Evolutionary conservation across 2,888 invertebrate genomes (phyloP).

Genomic region (Cerastis rubricosa): DNA sequence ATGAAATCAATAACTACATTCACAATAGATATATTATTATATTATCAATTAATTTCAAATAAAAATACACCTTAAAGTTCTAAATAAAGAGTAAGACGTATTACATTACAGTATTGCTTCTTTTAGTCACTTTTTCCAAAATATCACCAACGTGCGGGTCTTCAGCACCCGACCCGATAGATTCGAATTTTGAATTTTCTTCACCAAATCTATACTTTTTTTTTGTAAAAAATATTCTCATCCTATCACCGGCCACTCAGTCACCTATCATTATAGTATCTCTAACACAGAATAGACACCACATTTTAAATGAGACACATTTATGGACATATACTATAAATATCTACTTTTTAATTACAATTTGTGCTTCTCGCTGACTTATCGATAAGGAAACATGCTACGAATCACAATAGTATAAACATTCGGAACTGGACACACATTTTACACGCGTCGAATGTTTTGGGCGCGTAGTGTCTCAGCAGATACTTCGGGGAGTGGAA

Average conservation of each 20-base stretch:
- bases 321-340: constrained; percentile 89
- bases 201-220: constrained; percentile 69
- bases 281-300: constrained; percentile 90
- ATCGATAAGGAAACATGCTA: constrained; percentile 70
- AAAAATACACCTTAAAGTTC: constrained; percentile 87
- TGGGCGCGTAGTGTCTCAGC: constrained; percentile 33
- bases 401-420: constrained; percentile 68
- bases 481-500: constrained; percentile 58
- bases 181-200: constrained; percentile 73
- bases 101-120: constrained; percentile 95
- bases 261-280: constrained; percentile 87
- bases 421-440: constrained; percentile 57
- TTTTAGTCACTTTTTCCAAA: constrained; percentile 93
- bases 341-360: constrained; percentile 85
- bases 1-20: constrained; percentile 90
- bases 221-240: constrained; percentile 89
- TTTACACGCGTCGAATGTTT: constrained; percentile 9
- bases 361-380: constrained; percentile 84
- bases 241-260: constrained; percentile 86
- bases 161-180: constrained; percentile 70
- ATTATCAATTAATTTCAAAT: constrained; percentile 82
- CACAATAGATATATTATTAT: constrained; percentile 88
- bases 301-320: constrained; percentile 90
- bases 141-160: constrained; percentile 90
- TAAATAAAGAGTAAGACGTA: constrained; percentile 91